Conservation (phyloP, 2,797 vertebrate genomes). For the Clamator glandarius region DNA sequence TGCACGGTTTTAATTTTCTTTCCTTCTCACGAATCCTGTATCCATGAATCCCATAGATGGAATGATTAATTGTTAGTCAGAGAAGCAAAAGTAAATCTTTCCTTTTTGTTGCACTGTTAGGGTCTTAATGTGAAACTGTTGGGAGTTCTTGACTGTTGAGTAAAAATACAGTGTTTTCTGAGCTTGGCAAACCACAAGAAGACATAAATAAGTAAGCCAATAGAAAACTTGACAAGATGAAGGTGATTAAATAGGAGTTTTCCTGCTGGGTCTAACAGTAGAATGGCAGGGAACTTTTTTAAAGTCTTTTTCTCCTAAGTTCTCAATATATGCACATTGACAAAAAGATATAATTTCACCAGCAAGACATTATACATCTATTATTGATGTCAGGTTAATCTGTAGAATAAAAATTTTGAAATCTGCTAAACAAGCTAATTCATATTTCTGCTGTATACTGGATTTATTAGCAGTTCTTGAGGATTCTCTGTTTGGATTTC, state of each 20-base stretch:
- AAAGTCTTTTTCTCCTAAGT: background rate
- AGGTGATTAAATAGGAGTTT: background rate
- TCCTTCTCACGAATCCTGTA: background rate
- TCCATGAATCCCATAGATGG: background rate
- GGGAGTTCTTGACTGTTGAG: background rate
- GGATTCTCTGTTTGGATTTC: background rate
- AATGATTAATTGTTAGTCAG: background rate
- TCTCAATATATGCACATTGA: background rate
- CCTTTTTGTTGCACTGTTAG: background rate
- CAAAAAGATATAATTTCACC: background rate
- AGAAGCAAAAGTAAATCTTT: background rate
- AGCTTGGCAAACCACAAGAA: background rate
- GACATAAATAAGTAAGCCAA: background rate
- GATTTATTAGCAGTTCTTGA: background rate
- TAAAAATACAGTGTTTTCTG: background rate
- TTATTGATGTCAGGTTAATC: background rate
- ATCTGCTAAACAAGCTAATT: background rate
- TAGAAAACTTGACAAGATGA: background rate
- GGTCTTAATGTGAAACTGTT: background rate
- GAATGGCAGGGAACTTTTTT: background rate
- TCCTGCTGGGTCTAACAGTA: background rate
- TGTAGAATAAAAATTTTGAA: background rate
- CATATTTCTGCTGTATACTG: background rate
- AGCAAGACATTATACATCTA: background rate
- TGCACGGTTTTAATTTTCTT: conserved; percentile 7